Evolutionary conservation across 2,888 invertebrate genomes (phyloP).

Genomic region (Mythimna loreyi): DNA sequence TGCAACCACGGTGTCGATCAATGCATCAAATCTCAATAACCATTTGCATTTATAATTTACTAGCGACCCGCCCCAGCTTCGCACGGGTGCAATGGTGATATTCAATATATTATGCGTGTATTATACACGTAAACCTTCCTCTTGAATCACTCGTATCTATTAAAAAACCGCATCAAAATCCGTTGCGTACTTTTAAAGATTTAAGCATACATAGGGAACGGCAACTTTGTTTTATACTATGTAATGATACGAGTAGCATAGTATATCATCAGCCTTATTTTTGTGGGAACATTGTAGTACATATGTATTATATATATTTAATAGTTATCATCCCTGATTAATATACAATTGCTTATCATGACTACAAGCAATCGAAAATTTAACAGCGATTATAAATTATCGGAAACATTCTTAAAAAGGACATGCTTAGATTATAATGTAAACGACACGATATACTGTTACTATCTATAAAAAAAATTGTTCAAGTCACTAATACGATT

Average conservation of each 20-base stretch:
- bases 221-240: too few species aligned
- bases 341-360: not conserved
- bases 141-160: too few species aligned
- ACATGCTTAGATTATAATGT: constrained; percentile 15
- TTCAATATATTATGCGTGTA: too few species aligned
- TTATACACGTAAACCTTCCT: too few species aligned
- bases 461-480: not conserved
- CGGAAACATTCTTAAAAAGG: constrained; percentile 16
- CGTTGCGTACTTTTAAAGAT: too few species aligned
- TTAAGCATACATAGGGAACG: too few species aligned
- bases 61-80: too few species aligned
- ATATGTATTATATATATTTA: not conserved
- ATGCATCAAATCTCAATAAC: constrained; percentile 1
- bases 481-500: not conserved
- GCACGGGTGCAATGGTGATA: too few species aligned
- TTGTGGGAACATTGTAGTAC: too few species aligned
- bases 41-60: not conserved
- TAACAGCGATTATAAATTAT: constrained; percentile 6
- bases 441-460: not conserved
- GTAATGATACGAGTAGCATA: too few species aligned
- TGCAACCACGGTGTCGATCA: not conserved
- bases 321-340: not conserved
- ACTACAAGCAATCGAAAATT: constrained; percentile 1
- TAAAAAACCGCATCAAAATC: too few species aligned
- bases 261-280: too few species aligned